phyloP scores from a whole-genome alignment of 2,888 invertebrate species.

The Dynastes hyllus region DNA sequence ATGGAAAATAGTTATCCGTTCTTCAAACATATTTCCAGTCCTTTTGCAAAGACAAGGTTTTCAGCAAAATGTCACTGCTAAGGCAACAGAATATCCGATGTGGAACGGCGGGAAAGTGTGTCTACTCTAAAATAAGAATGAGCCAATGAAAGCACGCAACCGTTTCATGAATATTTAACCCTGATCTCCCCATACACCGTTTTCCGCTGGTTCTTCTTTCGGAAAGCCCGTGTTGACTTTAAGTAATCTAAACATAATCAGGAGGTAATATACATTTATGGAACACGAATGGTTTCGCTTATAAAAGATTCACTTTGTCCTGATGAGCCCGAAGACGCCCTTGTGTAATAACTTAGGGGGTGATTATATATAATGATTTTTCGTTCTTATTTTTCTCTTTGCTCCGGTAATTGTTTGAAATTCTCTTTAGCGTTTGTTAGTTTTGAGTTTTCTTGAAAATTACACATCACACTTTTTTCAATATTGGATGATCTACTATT shows the following conservation, averaged over 20 bases:
- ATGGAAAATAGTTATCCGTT: no score
- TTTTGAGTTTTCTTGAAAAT: no score
- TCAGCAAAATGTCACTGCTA: neutral
- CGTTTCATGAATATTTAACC: conserved; percentile 61
- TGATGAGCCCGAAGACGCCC: conserved; percentile 35
- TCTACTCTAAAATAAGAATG: conserved; percentile 25
- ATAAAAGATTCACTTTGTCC: conserved; percentile 42
- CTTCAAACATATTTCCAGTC: no score
- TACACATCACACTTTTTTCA: no score
- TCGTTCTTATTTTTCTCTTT: neutral
- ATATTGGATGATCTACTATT: no score
- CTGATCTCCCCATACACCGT: conserved; percentile 60
- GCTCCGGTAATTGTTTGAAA: no score
- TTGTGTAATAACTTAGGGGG: conserved; percentile 7
- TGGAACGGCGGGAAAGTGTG: conserved; percentile 1
- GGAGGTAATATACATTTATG: conserved; percentile 62
- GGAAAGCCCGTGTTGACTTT: conserved; percentile 56
- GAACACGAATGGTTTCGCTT: conserved; percentile 60
- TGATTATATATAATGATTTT: conserved; percentile 37
- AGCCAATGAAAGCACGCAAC: conserved; percentile 56
- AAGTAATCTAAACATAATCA: conserved; percentile 64
- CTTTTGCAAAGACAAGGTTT: neutral
- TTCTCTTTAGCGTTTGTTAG: no score
- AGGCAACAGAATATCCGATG: neutral
- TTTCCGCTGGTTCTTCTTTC: conserved; percentile 59